Base-by-base conservation (phyloP, 2,888 invertebrate genomes). In the Deilephila porcellus region DNA sequence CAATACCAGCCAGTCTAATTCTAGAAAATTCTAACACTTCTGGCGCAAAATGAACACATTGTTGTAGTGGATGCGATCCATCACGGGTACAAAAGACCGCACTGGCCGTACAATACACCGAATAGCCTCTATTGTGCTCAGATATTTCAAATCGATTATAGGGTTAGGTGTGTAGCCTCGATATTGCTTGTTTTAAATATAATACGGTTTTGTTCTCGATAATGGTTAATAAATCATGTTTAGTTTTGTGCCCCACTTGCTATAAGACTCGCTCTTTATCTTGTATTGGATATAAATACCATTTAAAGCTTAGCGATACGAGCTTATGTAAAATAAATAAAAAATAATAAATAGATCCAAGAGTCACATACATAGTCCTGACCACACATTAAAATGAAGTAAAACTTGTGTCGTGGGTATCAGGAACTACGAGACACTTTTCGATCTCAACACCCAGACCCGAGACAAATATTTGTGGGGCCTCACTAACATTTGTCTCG, bases 71-170 rank as follows among this genome's bases (percentile, higher is more conserved):
- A 52, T 67, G 52, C 67, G 67, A 77, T 77, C 73, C 75, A 77
- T 77, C 75, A 75, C 14, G 17, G 67, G 72, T 71, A 77, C 74
- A 77, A 77, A 73, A 73, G 70, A 59, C 45, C 73, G 60, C 71
- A 64, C 52, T 71, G 56, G 64, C 25, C 19, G 25, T 71, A 78
- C 79, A 79, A 79, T 76, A 71, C 74, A 37, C 75, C 67, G 76
- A 79, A 77, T 79, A 76, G 75, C 78, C 75, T 77, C 75, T 67
- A 76, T 78, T 78, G 78, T 77, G 60, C 74, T n/a, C 45, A 20
- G 52, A n/a, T 67, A 67, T 67, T 67, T 67, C 67, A 52, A 52
- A 67, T 67, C 67, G 67, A 67, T 67, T 67, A 67, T 67, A 20
- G 25, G 14, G 67, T 63, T 32, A 20, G 52, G n/a, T 20, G 52